Evolutionary conservation across 2,888 invertebrate genomes (phyloP), one percentile per base, ranked within the genome.

Genomic region (Philopedon plagiatum): DNA sequence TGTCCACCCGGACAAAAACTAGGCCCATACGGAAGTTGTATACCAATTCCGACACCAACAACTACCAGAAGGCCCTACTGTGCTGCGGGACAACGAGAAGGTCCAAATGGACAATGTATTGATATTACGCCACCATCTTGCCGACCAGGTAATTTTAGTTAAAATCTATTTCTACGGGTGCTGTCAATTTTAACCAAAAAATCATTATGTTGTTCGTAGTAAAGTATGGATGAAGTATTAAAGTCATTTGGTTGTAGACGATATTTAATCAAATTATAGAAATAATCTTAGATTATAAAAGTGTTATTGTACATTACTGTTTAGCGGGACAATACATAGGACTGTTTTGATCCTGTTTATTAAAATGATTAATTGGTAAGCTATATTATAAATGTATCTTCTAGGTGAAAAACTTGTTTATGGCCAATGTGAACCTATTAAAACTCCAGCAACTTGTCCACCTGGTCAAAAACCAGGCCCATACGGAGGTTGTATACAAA

Each of bases 21-120:
- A 4, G 46, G 64, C n/a, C 58, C 76, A 56, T 76, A 79, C 82
- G 0, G 84, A 37, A 44, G 84, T 9, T 71, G 63, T 13, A 49
- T 44, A 9, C 57, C 26, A 19, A 51, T 57, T 7, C 65, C 65
- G 19, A 18, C 67, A 4, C n/a, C 34, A 9, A 15, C 56, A 11
- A 39, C 65, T 21, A 54, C 54, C 1, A 29, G 32, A 4, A 46
- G 21, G 7, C 60, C 67, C 2, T 60, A 58, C 32, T 49, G 60
- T 23, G 61, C 61, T 11, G 18, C 63, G 29, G 75, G 75, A 66
- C 56, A 62, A 61, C 51, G 63, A 18, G 57, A 37, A 13, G 60
- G 68, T 9, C 61, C 76, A 34, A 76, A 79, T 82, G 1, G 84
- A 63, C 19, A 85, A 54, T 73, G 69, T 15, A 60, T 64, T 54